These are phyloP conservation scores for Drosophila rufa DNA, from an alignment of 1,140 invertebrate species.

Conservation along the genomic window DNA sequence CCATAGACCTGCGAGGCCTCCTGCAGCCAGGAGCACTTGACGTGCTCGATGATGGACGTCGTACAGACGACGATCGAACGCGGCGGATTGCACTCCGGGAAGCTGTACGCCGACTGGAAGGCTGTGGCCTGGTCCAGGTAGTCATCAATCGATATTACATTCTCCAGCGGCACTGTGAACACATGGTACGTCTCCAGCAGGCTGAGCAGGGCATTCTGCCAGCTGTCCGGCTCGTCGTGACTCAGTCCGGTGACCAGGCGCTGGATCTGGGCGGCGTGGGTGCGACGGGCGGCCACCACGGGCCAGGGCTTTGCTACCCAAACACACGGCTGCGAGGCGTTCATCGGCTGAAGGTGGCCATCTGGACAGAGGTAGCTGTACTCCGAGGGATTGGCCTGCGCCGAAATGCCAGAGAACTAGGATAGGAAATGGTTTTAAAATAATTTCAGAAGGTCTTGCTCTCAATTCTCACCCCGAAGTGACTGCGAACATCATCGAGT, in stretches of 20 bases:
- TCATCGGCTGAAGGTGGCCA: conserved; percentile 88
- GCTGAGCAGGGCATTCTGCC: conserved; percentile 86
- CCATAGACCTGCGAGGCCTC: conserved; percentile 90
- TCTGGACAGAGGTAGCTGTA: conserved; percentile 93
- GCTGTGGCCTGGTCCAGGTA: conserved; percentile 87
- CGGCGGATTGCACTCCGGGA: conserved; percentile 88
- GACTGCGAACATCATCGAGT: conserved; percentile 87
- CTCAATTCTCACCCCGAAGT: conserved; percentile 87
- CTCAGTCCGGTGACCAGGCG: conserved; percentile 85
- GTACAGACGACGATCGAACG: conserved; percentile 88
- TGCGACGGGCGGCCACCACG: conserved; percentile 87
- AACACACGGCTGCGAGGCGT: conserved; percentile 87
- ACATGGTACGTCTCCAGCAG: conserved; percentile 86
- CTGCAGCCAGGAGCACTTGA: conserved; percentile 91
- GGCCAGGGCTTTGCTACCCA: conserved; percentile 93
- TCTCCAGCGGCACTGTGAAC: conserved; percentile 85
- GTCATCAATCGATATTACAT: conserved; percentile 86
- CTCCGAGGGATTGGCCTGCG: conserved; percentile 85
- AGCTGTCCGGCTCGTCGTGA: conserved; percentile 80
- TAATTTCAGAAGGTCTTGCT: neutral
- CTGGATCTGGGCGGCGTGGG: conserved; percentile 87
- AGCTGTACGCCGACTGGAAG: conserved; percentile 88
- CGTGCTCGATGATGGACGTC: conserved; percentile 88
- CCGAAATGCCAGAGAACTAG: conserved; percentile 72
- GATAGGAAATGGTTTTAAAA: neutral